Base-by-base conservation (phyloP, 1,140 invertebrate genomes). In the Macrobrachium rosenbergii region DNA sequence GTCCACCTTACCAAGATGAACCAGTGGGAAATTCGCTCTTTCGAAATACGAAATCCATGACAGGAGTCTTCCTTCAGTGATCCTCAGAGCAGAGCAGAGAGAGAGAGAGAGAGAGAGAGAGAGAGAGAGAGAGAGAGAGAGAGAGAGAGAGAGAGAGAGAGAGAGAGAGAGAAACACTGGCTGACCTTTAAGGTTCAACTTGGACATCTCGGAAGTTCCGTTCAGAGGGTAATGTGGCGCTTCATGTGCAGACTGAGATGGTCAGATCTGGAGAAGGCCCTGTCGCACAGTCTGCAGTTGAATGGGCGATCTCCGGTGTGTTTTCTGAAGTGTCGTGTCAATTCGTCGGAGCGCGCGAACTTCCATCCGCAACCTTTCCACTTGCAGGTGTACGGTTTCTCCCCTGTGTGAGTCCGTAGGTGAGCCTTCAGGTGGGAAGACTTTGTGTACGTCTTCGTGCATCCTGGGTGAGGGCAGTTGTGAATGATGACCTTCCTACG, bases 241-340 rank as follows among this genome's bases (percentile, higher is more conserved):
- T 87, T 87, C 84, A 87, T 87, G 78, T 87, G 84, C 7, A 87
- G 84, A 60, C 84, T 87, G 77, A 87, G 84, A 58, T 87, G 84
- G 84, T 87, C 84, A 14, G 77, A 81, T 52, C 84, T 63, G n/a
- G 84, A 87, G 77, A 87, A 87, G 64, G 84, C 84, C 2, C 84
- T 37, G 52, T 87, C 84, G 59, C 84, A 87, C 21, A 87, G 77
- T 58, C 84, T 45, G 59, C 84, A 87, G 77, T 87, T 77, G 84
- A 87, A 87, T 23, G 84, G 84, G 0, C 84, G 77, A 62, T 87
- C 84, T 52, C 84, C 84, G 5, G 84, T 87, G 67, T 87, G 84
- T 59, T 83, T 83, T 7, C 82, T 69, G 72, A 62, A 77, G 82
- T 83, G 82, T 21, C 82, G 45, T 52, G 84, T 87, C 64, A 87